Conservation (phyloP, 2,888 invertebrate genomes). For the Chromoteleia sp. region DNA sequence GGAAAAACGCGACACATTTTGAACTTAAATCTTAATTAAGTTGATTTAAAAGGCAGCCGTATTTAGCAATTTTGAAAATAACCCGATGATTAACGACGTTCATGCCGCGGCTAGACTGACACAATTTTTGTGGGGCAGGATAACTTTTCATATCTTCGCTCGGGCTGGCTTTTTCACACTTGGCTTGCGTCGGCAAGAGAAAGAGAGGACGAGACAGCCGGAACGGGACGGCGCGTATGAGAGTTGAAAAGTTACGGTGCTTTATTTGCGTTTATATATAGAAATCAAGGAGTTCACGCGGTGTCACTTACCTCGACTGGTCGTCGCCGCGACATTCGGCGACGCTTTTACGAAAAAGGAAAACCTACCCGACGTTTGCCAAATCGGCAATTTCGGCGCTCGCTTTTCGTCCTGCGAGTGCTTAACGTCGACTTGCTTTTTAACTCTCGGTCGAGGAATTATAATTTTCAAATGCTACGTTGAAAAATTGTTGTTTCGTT, state of each 20-base stretch:
- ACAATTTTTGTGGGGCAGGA: slow-evolving; percentile 75
- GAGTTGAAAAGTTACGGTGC: slow-evolving; percentile 80
- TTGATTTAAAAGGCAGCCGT: slow-evolving; percentile 2
- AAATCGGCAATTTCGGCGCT: slow-evolving; percentile 21
- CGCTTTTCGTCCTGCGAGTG: too few species aligned
- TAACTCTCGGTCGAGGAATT: too few species aligned
- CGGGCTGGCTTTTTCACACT: slow-evolving; percentile 67
- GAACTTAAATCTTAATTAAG: too few species aligned
- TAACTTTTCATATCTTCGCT: slow-evolving; percentile 59
- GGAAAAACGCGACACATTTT: slow-evolving; percentile 60
- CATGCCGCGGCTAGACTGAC: slow-evolving; percentile 70
- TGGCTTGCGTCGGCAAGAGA: slow-evolving; percentile 38
- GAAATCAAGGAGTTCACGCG: slow-evolving; percentile 82
- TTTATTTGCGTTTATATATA: slow-evolving; percentile 84
- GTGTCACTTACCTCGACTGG: slow-evolving; percentile 82
- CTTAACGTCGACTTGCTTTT: too few species aligned
- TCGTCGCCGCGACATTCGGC: slow-evolving; percentile 52
- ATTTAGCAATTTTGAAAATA: slow-evolving; percentile 48
- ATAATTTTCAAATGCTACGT: too few species aligned
- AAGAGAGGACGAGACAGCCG: slow-evolving; percentile 38
- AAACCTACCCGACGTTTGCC: slow-evolving; percentile 37
- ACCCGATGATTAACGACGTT: slow-evolving; percentile 45
- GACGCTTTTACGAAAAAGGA: slow-evolving; percentile 58
- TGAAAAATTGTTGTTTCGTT: too few species aligned
- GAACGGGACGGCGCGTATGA: slow-evolving; percentile 36